Base-by-base conservation (phyloP, 2,888 invertebrate genomes). In the Zaprionus lineosus region DNA sequence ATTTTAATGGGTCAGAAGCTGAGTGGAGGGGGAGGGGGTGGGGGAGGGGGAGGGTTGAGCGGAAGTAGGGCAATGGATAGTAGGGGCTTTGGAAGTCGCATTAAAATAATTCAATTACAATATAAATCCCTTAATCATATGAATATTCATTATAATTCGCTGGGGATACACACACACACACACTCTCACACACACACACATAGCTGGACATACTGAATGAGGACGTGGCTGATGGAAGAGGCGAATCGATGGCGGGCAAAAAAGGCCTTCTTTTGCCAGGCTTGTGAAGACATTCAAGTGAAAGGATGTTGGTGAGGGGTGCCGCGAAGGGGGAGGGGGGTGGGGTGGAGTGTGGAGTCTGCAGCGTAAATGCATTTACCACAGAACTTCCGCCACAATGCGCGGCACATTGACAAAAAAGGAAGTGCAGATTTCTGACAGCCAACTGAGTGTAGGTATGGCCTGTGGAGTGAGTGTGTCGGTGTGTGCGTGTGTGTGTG, bases 71-170 rank as follows among this genome's bases (percentile, higher is more conserved):
- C 19, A 19, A 19, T 3, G n/a, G n/a, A n/a, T n/a, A n/a, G n/a
- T n/a, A n/a, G n/a, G n/a, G 61, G 29, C 6, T 34, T 31, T 50
- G 19, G 24, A 37, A 40, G 7, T 36, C 29, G 55, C 41, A 51
- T 63, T 68, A 47, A 64, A 76, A 68, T 78, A 74, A 84, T 84
- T 74, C 67, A 82, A 78, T 78, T 82, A 82, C 65, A 52, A 66
- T 65, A 53, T 60, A 71, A 78, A 84, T 82, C 82, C 67, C 31
- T 78, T 78, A 84, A 84, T 84, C 78, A 84, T 71, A 84, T 82
- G 65, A 82, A 78, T 84, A 82, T 84, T 84, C 84, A 78, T 84
- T 84, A 84, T 68, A 60, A 60, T 63, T n/a, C n/a, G n/a, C n/a
- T 63, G 78, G 31, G 53, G 77, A 41, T 50, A 51, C 58, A 61